Percentiles rank a stretch among this genome's conserved stretches.
phyloP scores from a whole-genome alignment of 2,888 invertebrate species.

The Limnephilus marmoratus region DNA sequence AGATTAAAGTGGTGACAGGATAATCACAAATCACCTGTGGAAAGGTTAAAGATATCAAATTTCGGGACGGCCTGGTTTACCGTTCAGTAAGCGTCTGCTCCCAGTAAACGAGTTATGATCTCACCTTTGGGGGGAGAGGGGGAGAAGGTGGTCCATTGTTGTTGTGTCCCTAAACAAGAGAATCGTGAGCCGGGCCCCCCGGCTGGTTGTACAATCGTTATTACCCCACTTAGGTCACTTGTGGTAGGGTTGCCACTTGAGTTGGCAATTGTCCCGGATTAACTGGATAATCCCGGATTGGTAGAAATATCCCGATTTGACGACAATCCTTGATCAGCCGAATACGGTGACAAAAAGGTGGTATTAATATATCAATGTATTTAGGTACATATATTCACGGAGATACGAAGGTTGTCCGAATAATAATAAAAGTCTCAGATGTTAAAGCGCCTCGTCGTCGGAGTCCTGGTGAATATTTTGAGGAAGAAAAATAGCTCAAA shows the following conservation, averaged over 20 bases:
- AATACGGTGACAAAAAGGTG: too few species aligned
- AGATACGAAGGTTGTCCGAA: too few species aligned
- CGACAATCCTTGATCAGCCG: too few species aligned
- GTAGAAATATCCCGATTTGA: too few species aligned
- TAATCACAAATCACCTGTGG: neutral
- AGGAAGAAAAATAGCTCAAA: too few species aligned
- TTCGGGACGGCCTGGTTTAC: constrained; percentile 12
- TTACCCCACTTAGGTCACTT: constrained; percentile 5
- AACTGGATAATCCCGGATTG: too few species aligned
- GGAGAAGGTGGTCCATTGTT: constrained; percentile 5
- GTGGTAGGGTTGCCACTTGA: neutral
- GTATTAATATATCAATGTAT: too few species aligned
- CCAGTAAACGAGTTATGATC: constrained; percentile 17
- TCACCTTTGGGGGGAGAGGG: neutral
- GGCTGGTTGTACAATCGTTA: constrained; percentile 3
- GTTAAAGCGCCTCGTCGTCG: too few species aligned
- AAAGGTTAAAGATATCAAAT: constrained; percentile 30
- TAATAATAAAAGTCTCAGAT: too few species aligned
- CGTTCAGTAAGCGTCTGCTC: constrained; percentile 3
- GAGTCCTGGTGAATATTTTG: too few species aligned
- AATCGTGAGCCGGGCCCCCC: constrained; percentile 21
- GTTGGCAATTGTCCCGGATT: neutral
- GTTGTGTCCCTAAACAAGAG: neutral
- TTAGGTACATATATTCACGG: too few species aligned
- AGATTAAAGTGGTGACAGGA: neutral